Evolutionary conservation across 1,140 invertebrate species (phyloP).

Genomic region (Brachionus koreanus): DNA sequence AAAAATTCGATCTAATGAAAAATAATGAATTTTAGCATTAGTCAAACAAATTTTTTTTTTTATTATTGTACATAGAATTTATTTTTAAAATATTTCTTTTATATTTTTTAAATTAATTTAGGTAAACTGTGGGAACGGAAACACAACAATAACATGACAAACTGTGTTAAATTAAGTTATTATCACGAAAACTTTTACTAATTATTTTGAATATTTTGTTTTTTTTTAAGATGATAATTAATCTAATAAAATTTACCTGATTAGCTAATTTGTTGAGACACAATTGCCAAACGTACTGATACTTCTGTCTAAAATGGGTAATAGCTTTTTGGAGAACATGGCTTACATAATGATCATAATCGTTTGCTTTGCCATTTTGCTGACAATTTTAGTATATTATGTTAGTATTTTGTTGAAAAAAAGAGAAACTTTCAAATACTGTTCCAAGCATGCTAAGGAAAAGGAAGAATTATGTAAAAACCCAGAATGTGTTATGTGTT

Average conservation of each 20-base stretch:
- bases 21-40: no score
- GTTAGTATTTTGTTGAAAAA: not conserved
- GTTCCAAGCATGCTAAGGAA: constrained; percentile 16
- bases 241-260: not conserved
- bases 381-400: constrained; percentile 30
- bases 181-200: no score
- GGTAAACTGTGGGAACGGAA: no score
- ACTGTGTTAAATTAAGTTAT: no score
- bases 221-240: no score
- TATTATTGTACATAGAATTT: no score
- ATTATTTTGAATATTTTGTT: no score
- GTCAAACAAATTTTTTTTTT: no score
- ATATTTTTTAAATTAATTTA: no score
- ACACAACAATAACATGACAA: no score
- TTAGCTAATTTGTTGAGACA: not conserved
- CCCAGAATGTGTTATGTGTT: not conserved
- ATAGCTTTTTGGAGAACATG: not conserved
- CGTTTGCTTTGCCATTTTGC: not conserved
- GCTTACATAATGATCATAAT: constrained; percentile 37
- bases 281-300: not conserved
- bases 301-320: not conserved
- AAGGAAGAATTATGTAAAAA: constrained; percentile 21
- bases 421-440: not conserved
- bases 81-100: no score
- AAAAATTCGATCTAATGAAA: not conserved